Conservation (phyloP, 2,797 vertebrate genomes). For the Esox lucius region DNA sequence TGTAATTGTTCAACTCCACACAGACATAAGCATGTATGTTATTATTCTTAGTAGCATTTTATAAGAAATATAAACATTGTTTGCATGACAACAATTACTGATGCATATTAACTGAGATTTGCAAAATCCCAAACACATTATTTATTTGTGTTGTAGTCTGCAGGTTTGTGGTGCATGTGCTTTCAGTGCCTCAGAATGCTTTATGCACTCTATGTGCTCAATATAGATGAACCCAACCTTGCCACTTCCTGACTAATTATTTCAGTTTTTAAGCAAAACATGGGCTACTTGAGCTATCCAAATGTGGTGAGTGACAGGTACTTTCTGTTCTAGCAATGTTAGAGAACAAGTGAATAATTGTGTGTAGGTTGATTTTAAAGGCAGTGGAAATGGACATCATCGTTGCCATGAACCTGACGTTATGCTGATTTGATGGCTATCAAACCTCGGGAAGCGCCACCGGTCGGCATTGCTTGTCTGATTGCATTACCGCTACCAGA, state of each 20-base stretch:
- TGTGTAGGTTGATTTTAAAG: neutral
- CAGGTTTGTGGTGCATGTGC: neutral
- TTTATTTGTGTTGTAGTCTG: neutral
- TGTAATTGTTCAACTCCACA: neutral
- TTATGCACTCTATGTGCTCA: no score
- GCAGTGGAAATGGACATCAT: neutral
- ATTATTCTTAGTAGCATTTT: neutral
- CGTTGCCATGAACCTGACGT: neutral
- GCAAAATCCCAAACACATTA: neutral
- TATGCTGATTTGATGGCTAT: neutral
- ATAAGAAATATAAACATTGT: slow-evolving; percentile 13
- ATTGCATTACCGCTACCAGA: neutral
- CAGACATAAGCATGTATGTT: neutral
- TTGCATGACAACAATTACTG: slow-evolving; percentile 52
- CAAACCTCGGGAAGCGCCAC: neutral
- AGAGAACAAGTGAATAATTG: neutral
- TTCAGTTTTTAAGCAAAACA: neutral
- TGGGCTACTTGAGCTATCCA: neutral
- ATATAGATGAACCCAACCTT: neutral
- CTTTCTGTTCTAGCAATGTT: neutral
- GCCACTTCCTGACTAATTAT: neutral
- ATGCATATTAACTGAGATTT: neutral
- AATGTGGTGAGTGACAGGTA: no score
- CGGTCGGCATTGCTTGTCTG: neutral
- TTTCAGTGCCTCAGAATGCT: neutral